Base-by-base conservation (phyloP, 2,888 invertebrate genomes). In the Euspilapteryx auroguttella region DNA sequence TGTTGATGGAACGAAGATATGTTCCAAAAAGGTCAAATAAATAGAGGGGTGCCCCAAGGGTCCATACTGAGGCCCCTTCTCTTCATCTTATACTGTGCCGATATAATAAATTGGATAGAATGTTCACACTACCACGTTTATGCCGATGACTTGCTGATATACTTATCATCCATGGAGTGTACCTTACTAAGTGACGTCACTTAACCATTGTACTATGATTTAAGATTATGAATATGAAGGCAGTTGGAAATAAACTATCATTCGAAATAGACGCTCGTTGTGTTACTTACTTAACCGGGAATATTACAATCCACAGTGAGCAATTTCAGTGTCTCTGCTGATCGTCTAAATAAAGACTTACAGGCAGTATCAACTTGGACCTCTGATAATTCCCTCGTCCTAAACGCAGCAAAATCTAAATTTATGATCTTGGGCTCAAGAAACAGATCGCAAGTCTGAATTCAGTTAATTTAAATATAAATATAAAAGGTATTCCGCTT, bases 81-180 rank as follows among this genome's bases (percentile, higher is more conserved):
- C 1, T 32, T 36, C 25, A 27, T 31, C 3, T 7, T 36, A 4
- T 37, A 37, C 21, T 27, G 29, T 24, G 30, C 35, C 2, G 35
- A 34, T 28, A 25, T 37, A 1, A 5, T 15, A 1, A 25, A 6
- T 2, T 7, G 6, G 9, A 30, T 36, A 6, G 13, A 23, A n/a
- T 8, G 32, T 12, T 35, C 33, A 7, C 23, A 28, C 7, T 34
- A 32, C 17, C 34, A 34, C 14, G 4, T 31, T 1, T 34, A 37
- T 13, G 34, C 33, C 1, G 32, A 35, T 22, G 35, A 33, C 12
- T 7, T 33, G 4, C 36, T 32, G 14, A 1, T 35, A 3, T 35
- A 33, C 13, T 17, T 24, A 2, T 29, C 33, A 3, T 21, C 20
- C 9, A 12, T n/a, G n/a, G n/a, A n/a, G n/a, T n/a, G n/a, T n/a